Percentiles rank a stretch among this genome's conserved stretches.
Evolutionary conservation across 2,888 invertebrate genomes (phyloP).

Genomic region (Cosmia trapezina): DNA sequence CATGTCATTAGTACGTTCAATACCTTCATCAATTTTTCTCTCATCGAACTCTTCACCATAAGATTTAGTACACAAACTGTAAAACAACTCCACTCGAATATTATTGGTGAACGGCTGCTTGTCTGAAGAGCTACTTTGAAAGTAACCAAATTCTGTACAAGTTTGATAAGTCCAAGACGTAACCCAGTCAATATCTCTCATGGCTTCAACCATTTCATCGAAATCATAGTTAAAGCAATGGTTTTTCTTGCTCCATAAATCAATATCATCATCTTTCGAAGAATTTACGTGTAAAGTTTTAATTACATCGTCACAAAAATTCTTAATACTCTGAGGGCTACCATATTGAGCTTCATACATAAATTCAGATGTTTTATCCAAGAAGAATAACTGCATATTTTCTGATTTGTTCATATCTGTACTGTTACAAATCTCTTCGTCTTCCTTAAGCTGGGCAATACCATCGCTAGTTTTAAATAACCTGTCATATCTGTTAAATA

Average conservation of each 20-base stretch:
- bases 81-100: conserved; percentile 82
- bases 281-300: conserved; percentile 60
- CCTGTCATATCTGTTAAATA: conserved; percentile 76
- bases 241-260: conserved; percentile 68
- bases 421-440: conserved; percentile 80
- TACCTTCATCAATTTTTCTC: conserved; percentile 77
- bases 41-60: conserved; percentile 83
- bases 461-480: conserved; percentile 76
- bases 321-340: conserved; percentile 69
- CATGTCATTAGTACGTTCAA: conserved; percentile 84
- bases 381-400: conserved; percentile 82
- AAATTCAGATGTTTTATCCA: conserved; percentile 73
- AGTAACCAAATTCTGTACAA: conserved; percentile 94
- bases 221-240: conserved; percentile 79
- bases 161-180: conserved; percentile 93
- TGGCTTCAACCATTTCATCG: conserved; percentile 72
- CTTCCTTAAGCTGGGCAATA: conserved; percentile 75
- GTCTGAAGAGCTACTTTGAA: conserved; percentile 91
- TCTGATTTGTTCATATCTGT: conserved; percentile 76
- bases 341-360: conserved; percentile 82
- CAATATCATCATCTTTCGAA: conserved; percentile 62
- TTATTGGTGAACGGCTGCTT: conserved; percentile 91
- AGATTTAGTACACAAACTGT: conserved; percentile 80
- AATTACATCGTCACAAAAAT: conserved; percentile 71
- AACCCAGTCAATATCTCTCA: conserved; percentile 70